phyloP scores from a whole-genome alignment of 2,797 vertebrate genomes.

The Amazona ochrocephala region DNA sequence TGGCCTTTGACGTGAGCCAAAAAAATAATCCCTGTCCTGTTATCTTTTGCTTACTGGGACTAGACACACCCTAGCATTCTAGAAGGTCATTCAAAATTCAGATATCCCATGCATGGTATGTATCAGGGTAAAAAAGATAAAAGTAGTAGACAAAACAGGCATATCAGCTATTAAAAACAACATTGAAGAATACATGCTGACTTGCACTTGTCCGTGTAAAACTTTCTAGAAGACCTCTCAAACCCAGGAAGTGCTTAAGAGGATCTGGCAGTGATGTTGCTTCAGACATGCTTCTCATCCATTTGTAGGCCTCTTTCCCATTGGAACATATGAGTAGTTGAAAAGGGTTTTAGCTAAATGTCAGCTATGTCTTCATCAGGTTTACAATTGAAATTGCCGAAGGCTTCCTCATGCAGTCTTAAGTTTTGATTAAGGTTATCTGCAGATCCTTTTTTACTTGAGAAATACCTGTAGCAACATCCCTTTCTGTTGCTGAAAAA shows the following conservation, averaged over 20 bases:
- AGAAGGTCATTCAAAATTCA: neutral
- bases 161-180: neutral
- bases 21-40: neutral
- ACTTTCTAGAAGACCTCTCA: neutral
- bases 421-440: neutral
- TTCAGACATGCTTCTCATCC: neutral
- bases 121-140: neutral
- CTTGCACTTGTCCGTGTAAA: neutral
- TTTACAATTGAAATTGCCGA: neutral
- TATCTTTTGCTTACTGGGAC: neutral
- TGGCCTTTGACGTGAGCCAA: neutral
- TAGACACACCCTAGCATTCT: neutral
- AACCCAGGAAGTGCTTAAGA: neutral
- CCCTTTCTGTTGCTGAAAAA: neutral
- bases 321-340: neutral
- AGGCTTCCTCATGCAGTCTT: neutral
- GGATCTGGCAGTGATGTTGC: neutral
- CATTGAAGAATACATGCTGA: neutral
- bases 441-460: neutral
- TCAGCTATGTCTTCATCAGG: neutral
- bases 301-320: neutral
- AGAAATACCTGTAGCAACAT: neutral
- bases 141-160: neutral
- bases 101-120: neutral
- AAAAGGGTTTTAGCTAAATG: neutral